Base-by-base conservation (phyloP, 2,797 vertebrate genomes). In the Phataginus tricuspis region DNA sequence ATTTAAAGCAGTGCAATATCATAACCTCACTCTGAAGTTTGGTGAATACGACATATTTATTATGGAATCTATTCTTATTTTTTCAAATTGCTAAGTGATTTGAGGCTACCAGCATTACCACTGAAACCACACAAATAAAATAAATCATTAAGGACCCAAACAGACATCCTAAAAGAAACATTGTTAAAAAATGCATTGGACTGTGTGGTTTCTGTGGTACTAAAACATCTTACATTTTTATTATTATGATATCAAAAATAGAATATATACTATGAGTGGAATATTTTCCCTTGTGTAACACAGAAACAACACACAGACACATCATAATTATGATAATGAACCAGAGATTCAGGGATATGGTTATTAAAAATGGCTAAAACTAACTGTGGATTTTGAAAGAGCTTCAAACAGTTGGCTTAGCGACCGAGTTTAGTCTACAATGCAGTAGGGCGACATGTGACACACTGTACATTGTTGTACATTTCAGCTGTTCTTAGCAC, bases 401-500 rank as follows among this genome's bases (percentile, higher is more conserved):
- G 80, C 68, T 51, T 63, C 59, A 55, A 4, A 82, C 0, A 84
- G 93, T 49, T 90, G 90, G 94, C 12, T 75, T 57, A 39, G 83
- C 29, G 86, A 71, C 87, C 94, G 92, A 82, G 61, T 86, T 84
- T 61, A 49, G 84, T 64, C n/a, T 63, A 39, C 55, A 57, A 16
- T 4, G 53, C 74, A 79, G 66, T 13, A 82, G 90, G 96, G 79
- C 39, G 96, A 89, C n/a, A 92, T 0, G 37, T 97, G 96, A 77
- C 85, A 82, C 96, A 94, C 16, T 16, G 55, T 79, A 90, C 61
- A 63, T 0, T 8, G 64, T 45, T 80, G 86, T 71, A 75, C 49
- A 82, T 90, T 96, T 97, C 88, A 91, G 96, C 97, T 91, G 97
- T 87, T 97, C 83, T 97, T 64, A 92, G 93, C 98, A 98, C 99